Evolutionary conservation across 1,140 invertebrate species (phyloP), one percentile per base, ranked within the genome.

Genomic region (Pantala flavescens): DNA sequence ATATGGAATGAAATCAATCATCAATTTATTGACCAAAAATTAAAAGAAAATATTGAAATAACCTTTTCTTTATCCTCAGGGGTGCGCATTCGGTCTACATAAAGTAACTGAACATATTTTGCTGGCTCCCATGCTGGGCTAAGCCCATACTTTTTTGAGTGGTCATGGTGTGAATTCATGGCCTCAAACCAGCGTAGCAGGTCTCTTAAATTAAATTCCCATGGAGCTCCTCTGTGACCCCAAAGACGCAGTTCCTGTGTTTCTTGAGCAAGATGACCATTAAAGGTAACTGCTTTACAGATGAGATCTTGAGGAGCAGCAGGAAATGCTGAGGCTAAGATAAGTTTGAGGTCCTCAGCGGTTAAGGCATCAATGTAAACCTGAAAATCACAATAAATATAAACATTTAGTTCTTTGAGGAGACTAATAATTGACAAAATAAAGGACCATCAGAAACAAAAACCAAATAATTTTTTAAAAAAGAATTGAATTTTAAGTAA

Each of bases 191-290:
- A 99, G 78, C 97, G 88, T 55, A 92, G 90, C 74, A 99, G 85
- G 82, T 99, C 98, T 79, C 98, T 86, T 43, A 99, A 84, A 85
- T 99, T 99, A 82, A 98, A 95, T 82, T 99, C 98, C 91, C 94
- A 99, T 0, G 96, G 96, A 0, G 90, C 88, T 9, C 96, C 95
- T 80, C 84, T 86, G 76, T 88, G 85, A 0, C 90, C 93, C 87
- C 91, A 96, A 28, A 82, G 79, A 77, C 88, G 84, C 43, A 85
- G 78, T 36, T 87, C 81, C 49, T 90, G 86, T 73, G 89, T 88
- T 78, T 90, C 86, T 71, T 85, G 80, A 12, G 87, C 84, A 14
- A 97, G 83, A 82, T 84, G 84, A 73, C 87, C 84, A 78, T 95
- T 97, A 79, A 98, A 97, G 42, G 84, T 79, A 0, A 98, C 89